These are phyloP conservation scores for Aphelenchoides avenae DNA, from an alignment of 1,140 invertebrate genomes.

Conservation along the genomic window DNA sequence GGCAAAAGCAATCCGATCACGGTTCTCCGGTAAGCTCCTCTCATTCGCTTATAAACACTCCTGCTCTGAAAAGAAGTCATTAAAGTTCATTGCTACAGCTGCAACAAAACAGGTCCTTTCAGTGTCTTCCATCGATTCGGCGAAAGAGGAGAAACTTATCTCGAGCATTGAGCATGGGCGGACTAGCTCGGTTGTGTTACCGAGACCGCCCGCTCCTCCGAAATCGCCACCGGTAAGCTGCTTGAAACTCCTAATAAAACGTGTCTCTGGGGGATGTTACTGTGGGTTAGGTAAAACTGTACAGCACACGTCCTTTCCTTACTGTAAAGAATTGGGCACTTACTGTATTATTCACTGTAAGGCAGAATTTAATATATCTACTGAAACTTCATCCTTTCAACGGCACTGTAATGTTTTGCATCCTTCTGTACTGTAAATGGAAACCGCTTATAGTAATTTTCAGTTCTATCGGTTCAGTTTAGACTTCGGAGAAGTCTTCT, in stretches of 20 bases:
- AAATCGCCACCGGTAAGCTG: not conserved
- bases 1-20: too few species aligned
- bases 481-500: conserved; percentile 1
- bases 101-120: too few species aligned
- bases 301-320: not conserved
- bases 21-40: too few species aligned
- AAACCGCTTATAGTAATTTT: too few species aligned
- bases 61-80: too few species aligned
- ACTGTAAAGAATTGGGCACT: not conserved
- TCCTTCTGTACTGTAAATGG: too few species aligned
- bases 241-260: conserved; percentile 1
- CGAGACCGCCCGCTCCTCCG: conserved; percentile 2
- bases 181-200: conserved; percentile 12
- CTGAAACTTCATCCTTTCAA: too few species aligned
- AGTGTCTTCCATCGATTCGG: conserved; percentile 24
- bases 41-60: too few species aligned
- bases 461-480: too few species aligned
- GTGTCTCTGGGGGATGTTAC: not conserved
- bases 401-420: too few species aligned
- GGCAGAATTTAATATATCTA: too few species aligned
- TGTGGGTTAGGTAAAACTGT: not conserved
- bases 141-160: conserved; percentile 27
- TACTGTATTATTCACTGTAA: conserved; percentile 10
- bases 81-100: too few species aligned
- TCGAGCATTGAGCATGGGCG: conserved; percentile 19